These are phyloP conservation scores for Lichenostomus cassidix DNA, from an alignment of 2,113 vertebrate genomes.

Conservation along the genomic window DNA sequence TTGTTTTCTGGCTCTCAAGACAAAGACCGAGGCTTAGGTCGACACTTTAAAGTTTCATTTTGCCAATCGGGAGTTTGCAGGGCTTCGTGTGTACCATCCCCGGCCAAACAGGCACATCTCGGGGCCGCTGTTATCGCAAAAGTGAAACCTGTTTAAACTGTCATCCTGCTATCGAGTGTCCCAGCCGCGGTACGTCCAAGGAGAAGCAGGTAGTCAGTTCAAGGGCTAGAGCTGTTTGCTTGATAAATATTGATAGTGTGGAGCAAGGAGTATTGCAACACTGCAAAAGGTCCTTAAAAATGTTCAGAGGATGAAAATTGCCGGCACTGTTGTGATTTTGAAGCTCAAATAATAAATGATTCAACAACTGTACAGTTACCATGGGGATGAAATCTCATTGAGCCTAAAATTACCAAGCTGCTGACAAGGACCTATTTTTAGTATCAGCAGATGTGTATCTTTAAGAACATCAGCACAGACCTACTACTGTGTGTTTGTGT, in stretches of 20 bases:
- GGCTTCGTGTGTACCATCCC: background rate
- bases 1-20: background rate
- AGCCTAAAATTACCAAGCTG: slow-evolving; percentile 72
- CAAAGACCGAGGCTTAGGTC: background rate
- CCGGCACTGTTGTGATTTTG: slow-evolving; percentile 41
- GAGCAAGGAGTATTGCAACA: background rate
- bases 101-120: background rate
- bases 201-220: background rate
- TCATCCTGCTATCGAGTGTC: background rate
- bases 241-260: slow-evolving; percentile 12
- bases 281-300: slow-evolving; percentile 38
- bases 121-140: background rate
- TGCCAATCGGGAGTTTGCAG: background rate
- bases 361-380: slow-evolving; percentile 73
- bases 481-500: slow-evolving; percentile 55
- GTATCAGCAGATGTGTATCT: slow-evolving; percentile 69
- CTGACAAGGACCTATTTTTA: slow-evolving; percentile 72
- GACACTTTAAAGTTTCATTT: background rate
- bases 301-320: slow-evolving; percentile 40
- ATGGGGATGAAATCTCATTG: slow-evolving; percentile 72
- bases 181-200: background rate
- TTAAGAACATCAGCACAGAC: slow-evolving; percentile 64
- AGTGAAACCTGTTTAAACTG: background rate
- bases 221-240: background rate
- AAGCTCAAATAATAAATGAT: slow-evolving; percentile 72